A percentile compares a stretch with the other conserved stretches of the same genome.
Evolutionary conservation across 2,888 invertebrate species (phyloP).

Genomic region (Hermaeophaga mercurialis): DNA sequence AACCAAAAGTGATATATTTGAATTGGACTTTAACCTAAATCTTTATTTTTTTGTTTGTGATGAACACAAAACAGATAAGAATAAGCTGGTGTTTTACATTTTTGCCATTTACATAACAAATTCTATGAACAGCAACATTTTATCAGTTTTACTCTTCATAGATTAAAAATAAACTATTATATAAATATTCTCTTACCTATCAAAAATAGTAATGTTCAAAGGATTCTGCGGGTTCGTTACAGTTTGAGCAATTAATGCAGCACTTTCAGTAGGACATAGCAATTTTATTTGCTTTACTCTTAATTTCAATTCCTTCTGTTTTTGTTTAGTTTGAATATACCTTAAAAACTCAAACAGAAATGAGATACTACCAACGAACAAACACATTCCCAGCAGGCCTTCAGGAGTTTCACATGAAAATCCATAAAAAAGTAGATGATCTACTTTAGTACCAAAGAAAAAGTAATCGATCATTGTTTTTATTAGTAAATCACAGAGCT

Average conservation of each 20-base stretch:
- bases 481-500: neutral
- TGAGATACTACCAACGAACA: constrained; percentile 64
- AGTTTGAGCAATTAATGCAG: constrained; percentile 54
- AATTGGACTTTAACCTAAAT: no score
- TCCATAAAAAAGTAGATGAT: constrained; percentile 69
- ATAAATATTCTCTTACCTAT: constrained; percentile 41
- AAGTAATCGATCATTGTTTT: constrained; percentile 21
- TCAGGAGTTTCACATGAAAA: constrained; percentile 61
- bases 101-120: neutral
- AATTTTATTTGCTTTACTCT: constrained; percentile 51
- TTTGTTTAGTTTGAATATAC: constrained; percentile 58
- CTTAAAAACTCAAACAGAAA: constrained; percentile 67
- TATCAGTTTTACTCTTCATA: neutral
- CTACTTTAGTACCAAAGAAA: constrained; percentile 61
- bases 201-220: constrained; percentile 47
- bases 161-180: neutral
- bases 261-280: constrained; percentile 56
- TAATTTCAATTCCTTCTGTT: constrained; percentile 53
- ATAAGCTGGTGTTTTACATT: neutral
- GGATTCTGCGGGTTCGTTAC: constrained; percentile 43
- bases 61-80: neutral
- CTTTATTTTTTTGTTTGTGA: no score
- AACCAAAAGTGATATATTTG: no score
- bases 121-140: neutral
- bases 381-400: constrained; percentile 65